phyloP scores from a whole-genome alignment of 2,797 vertebrate species.

The Amazonetta brasiliensis region DNA sequence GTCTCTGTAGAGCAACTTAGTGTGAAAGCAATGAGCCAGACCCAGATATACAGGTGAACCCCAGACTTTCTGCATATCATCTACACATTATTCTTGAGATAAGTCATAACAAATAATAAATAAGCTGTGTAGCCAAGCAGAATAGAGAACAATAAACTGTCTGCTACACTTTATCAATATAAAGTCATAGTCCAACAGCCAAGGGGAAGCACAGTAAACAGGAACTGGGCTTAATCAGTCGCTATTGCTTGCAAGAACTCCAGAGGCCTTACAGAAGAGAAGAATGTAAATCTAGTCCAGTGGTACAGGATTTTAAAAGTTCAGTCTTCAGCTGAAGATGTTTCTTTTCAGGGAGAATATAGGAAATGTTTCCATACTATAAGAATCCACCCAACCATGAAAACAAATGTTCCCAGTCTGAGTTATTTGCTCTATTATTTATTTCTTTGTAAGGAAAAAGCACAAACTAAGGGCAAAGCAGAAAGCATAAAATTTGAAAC shows the following conservation, averaged over 20 bases:
- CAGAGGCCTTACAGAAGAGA: conserved; percentile 3
- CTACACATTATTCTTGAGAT: not conserved
- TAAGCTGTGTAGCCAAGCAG: not conserved
- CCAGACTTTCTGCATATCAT: not conserved
- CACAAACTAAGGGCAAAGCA: not conserved
- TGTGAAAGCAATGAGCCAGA: not conserved
- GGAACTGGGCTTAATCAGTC: conserved; percentile 9
- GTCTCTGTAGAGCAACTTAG: not conserved
- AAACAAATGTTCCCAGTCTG: not conserved
- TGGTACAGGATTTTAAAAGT: not conserved
- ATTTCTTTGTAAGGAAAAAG: not conserved
- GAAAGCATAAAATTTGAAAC: conserved; percentile 10
- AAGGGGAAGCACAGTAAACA: not conserved
- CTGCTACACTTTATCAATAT: conserved; percentile 10
- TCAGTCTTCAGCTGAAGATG: conserved; percentile 13
- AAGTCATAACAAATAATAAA: not conserved
- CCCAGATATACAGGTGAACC: not conserved
- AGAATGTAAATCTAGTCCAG: conserved; percentile 8
- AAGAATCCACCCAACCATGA: conserved; percentile 20
- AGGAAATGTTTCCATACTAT: not conserved
- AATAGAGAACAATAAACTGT: conserved; percentile 27
- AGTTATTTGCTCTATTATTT: not conserved
- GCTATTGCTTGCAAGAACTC: conserved; percentile 3
- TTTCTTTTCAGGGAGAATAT: not conserved
- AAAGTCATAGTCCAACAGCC: not conserved